Conservation (phyloP, 2,113 vertebrate species). For the Sorex fumeus region DNA sequence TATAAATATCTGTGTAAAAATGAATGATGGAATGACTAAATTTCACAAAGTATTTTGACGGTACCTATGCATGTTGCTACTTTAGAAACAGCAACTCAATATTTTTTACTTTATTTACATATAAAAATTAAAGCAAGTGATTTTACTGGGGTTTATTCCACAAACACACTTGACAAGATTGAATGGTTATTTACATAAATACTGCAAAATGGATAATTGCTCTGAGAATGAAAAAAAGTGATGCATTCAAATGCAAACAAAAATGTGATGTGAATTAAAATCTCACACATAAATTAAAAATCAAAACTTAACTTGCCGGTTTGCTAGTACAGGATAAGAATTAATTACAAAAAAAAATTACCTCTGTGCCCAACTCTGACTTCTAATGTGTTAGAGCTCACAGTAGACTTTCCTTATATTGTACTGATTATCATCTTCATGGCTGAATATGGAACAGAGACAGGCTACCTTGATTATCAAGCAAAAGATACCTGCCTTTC, state of each 20-base stretch:
- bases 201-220: conserved; percentile 50
- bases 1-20: neutral
- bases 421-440: neutral
- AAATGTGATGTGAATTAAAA: conserved; percentile 28
- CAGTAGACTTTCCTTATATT: neutral
- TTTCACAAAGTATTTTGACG: conserved; percentile 8
- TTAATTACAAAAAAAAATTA: neutral
- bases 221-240: conserved; percentile 39
- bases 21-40: neutral
- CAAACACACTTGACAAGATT: conserved; percentile 8
- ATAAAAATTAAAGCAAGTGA: neutral
- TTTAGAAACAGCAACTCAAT: neutral
- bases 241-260: conserved; percentile 30
- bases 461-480: neutral
- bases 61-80: neutral
- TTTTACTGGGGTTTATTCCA: conserved; percentile 21
- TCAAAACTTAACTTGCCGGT: conserved; percentile 35
- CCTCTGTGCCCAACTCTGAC: neutral
- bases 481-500: neutral
- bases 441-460: neutral
- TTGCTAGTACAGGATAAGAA: conserved; percentile 11
- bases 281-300: conserved; percentile 40
- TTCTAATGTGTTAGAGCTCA: neutral
- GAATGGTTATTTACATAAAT: conserved; percentile 52
- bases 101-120: conserved; percentile 25